These are phyloP conservation scores for Habrosyne pyritoides DNA, from an alignment of 2,888 invertebrate genomes.

Conservation along the genomic window DNA sequence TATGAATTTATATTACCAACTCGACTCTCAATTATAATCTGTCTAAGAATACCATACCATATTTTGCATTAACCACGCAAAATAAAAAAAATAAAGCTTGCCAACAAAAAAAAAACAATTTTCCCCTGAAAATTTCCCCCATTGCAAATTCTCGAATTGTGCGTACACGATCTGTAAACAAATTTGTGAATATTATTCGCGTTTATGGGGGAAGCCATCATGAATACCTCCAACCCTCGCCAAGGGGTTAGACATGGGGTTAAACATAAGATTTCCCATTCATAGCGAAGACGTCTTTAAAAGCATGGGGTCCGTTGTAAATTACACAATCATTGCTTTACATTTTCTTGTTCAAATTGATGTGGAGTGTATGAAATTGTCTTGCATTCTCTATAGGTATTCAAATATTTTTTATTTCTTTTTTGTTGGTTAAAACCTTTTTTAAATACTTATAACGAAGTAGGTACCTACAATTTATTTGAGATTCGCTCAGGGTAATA, in stretches of 20 bases:
- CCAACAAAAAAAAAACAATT: constrained; percentile 35
- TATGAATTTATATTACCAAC: too few relatives aligned
- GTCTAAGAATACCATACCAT: too few relatives aligned
- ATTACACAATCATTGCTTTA: background rate
- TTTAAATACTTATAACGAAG: too few relatives aligned
- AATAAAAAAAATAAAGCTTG: constrained; percentile 22
- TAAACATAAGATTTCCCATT: constrained; percentile 66
- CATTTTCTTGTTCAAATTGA: background rate
- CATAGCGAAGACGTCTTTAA: constrained; percentile 64
- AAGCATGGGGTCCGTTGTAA: constrained; percentile 48
- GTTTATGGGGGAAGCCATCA: constrained; percentile 51
- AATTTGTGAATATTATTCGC: constrained; percentile 80
- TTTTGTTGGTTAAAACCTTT: too few relatives aligned
- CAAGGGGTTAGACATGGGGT: constrained; percentile 65
- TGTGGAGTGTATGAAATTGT: background rate
- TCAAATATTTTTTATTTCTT: too few relatives aligned
- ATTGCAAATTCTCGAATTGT: constrained; percentile 40
- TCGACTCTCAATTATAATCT: too few relatives aligned
- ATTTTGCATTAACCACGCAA: background rate
- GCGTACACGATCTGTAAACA: constrained; percentile 74
- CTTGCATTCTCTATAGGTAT: background rate
- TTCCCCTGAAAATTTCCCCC: constrained; percentile 35
- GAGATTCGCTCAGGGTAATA: too few relatives aligned
- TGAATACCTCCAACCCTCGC: constrained; percentile 58
- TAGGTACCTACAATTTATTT: too few relatives aligned